These are phyloP conservation scores for Himalopsyche japonica DNA, from an alignment of 2,888 invertebrate species.

Conservation along the genomic window DNA sequence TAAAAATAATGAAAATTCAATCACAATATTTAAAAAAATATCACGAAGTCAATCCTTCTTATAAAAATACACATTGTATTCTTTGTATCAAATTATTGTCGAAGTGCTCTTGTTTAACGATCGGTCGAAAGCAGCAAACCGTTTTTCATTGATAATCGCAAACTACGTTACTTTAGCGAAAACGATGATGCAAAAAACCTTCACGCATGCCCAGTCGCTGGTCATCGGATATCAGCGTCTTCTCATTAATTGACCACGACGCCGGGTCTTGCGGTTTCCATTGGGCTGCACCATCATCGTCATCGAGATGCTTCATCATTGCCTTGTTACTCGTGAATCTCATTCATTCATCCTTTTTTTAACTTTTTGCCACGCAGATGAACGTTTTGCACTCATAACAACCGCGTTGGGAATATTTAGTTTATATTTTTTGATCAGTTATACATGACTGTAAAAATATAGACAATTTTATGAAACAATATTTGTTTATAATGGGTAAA, in stretches of 20 bases:
- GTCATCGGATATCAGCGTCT: background rate
- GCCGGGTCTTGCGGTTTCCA: background rate
- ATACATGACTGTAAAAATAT: too few relatives aligned
- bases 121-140: background rate
- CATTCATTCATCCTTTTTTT: background rate
- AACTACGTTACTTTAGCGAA: background rate
- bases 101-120: background rate
- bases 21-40: too few relatives aligned
- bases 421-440: too few relatives aligned
- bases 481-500: too few relatives aligned
- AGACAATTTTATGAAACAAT: too few relatives aligned
- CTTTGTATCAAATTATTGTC: too few relatives aligned
- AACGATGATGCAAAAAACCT: background rate
- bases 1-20: too few relatives aligned
- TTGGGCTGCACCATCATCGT: background rate
- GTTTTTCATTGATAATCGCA: background rate
- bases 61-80: too few relatives aligned
- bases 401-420: too few relatives aligned
- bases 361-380: too few relatives aligned
- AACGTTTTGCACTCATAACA: too few relatives aligned
- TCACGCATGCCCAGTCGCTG: background rate
- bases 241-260: background rate
- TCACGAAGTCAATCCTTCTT: too few relatives aligned
- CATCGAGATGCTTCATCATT: background rate
- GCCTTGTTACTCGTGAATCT: background rate